phyloP scores from a whole-genome alignment of 2,113 vertebrate species.

The Theristicus caerulescens region DNA sequence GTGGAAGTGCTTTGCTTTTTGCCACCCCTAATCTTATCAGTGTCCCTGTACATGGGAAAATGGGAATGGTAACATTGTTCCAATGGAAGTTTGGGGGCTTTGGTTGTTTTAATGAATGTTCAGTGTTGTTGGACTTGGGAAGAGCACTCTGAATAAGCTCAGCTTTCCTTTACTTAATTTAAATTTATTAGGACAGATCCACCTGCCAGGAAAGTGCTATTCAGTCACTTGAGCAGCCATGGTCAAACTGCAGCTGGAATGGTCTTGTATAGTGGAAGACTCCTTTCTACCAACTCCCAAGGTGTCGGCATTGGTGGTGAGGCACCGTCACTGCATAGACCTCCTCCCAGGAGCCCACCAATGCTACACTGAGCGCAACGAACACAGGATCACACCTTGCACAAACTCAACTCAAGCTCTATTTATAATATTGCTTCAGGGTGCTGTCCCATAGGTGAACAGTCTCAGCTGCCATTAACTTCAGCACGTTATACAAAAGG shows the following conservation, averaged over 20 bases:
- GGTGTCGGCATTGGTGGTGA: rapidly evolving
- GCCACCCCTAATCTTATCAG: neutral
- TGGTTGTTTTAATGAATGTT: neutral
- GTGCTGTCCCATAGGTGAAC: neutral
- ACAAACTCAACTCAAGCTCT: neutral
- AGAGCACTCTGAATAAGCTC: neutral
- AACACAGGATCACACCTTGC: neutral
- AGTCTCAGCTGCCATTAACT: neutral
- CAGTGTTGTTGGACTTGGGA: neutral
- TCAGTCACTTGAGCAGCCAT: neutral
- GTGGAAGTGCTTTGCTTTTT: neutral
- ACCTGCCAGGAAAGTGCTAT: neutral
- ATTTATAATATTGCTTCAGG: neutral
- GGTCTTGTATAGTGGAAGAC: neutral
- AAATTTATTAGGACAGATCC: neutral
- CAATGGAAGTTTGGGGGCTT: neutral
- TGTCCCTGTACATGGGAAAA: neutral
- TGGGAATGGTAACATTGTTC: neutral
- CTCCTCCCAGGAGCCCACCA: neutral
- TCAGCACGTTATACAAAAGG: neutral
- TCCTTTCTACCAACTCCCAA: neutral
- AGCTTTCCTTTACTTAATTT: neutral
- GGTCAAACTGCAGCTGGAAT: neutral
- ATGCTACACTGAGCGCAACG: rapidly evolving
- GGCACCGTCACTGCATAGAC: neutral